Conservation (phyloP, 2,113 vertebrate species). For the Brienomyrus longianalis region DNA sequence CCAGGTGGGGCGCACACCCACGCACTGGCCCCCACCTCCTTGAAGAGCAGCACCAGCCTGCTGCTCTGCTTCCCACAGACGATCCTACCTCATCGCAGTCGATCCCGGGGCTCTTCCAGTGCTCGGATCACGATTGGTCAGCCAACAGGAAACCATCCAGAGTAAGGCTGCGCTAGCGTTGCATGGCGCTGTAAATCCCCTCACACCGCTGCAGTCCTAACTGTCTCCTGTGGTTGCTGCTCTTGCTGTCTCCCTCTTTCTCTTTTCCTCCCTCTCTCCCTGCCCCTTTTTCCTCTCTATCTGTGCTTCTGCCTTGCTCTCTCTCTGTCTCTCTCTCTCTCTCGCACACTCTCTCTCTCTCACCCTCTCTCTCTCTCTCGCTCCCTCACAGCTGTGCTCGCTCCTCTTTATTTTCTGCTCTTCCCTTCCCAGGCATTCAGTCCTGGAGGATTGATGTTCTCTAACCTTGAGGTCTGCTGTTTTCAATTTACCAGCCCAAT, state of each 20-base stretch:
- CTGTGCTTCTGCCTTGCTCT: background rate
- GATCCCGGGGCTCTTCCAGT: constrained; percentile 28
- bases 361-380: constrained; percentile 24
- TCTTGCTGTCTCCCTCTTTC: constrained; percentile 5
- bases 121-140: constrained; percentile 26
- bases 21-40: background rate
- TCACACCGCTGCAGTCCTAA: background rate
- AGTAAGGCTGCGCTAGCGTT: constrained; percentile 8
- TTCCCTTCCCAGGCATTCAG: constrained; percentile 33
- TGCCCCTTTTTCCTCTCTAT: constrained; percentile 20
- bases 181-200: constrained; percentile 20
- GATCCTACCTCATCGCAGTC: constrained; percentile 27
- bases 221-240: constrained; percentile 41
- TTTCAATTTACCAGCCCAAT: constrained; percentile 41
- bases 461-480: constrained; percentile 42
- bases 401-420: constrained; percentile 32
- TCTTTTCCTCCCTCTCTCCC: background rate
- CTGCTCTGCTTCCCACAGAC: background rate
- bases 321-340: constrained; percentile 2
- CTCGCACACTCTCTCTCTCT: constrained; percentile 6
- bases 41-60: background rate
- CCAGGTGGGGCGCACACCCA: background rate
- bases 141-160: constrained; percentile 10
- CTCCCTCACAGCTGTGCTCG: constrained; percentile 28
- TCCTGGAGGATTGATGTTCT: constrained; percentile 41